A percentile compares a stretch with the other conserved stretches of the same genome.
Evolutionary conservation across 2,797 vertebrate genomes (phyloP).

Genomic region (Nannoperca australis): DNA sequence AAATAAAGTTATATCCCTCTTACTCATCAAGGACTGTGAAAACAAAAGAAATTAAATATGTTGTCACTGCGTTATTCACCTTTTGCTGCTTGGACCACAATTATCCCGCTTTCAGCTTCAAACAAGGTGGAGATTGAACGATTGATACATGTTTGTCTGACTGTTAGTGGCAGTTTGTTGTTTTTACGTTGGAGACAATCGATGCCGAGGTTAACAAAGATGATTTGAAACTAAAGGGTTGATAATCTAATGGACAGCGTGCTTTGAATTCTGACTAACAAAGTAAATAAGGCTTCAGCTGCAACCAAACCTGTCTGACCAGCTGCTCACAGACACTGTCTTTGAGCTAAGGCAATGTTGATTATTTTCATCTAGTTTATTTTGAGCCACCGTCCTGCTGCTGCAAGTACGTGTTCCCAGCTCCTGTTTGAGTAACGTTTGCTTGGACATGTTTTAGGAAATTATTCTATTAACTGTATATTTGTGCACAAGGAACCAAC

Average conservation of each 20-base stretch:
- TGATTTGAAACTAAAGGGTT: conserved; percentile 12
- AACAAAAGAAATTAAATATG: conserved; percentile 57
- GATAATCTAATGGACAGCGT: conserved; percentile 25
- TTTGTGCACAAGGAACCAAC: background rate
- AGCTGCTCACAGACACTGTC: background rate
- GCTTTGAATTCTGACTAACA: conserved; percentile 6
- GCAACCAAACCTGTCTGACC: background rate
- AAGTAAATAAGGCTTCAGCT: conserved; percentile 52
- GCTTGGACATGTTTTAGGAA: background rate
- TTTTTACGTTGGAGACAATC: conserved; percentile 53
- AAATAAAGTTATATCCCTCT: conserved; percentile 97
- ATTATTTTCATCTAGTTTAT: too few relatives aligned
- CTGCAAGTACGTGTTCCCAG: background rate
- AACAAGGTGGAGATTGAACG: conserved; percentile 38
- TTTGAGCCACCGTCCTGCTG: too few relatives aligned
- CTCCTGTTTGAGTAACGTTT: background rate
- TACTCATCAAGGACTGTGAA: conserved; percentile 89
- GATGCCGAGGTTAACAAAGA: conserved; percentile 42
- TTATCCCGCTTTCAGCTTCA: conserved; percentile 28
- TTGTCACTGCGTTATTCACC: conserved; percentile 42
- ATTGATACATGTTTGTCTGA: conserved; percentile 10
- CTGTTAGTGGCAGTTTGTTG: conserved; percentile 1
- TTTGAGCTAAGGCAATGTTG: background rate
- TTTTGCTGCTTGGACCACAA: conserved; percentile 36
- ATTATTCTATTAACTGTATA: background rate